Percentiles rank a stretch among this genome's conserved stretches.
Evolutionary conservation across 2,113 vertebrate species (phyloP).

Genomic region (Silurus glanis): DNA sequence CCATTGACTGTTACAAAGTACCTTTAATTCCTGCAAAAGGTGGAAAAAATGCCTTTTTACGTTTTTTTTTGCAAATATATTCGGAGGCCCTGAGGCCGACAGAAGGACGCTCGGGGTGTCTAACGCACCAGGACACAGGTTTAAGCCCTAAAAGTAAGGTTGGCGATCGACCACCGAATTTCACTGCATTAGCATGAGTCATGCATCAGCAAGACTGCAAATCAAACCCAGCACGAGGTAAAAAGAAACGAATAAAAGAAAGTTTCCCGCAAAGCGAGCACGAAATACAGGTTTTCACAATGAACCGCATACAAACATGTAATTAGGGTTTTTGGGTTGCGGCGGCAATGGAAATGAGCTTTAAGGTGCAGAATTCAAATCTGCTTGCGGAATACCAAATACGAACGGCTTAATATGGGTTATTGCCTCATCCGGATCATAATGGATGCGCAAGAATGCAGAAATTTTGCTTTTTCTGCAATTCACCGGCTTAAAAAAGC

Average conservation of each 20-base stretch:
- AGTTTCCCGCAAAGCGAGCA: constrained; percentile 4
- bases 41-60: constrained; percentile 36
- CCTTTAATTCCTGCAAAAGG: constrained; percentile 39
- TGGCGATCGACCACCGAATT: constrained; percentile 51
- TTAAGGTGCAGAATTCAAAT: constrained; percentile 18
- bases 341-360: constrained; percentile 26
- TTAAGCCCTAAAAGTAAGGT: constrained; percentile 57
- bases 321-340: constrained; percentile 48
- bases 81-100: constrained; percentile 15
- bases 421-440: constrained; percentile 34
- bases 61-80: constrained; percentile 12
- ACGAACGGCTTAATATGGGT: constrained; percentile 27
- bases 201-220: constrained; percentile 26
- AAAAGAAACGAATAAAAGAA: constrained; percentile 16
- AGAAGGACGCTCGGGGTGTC: constrained; percentile 42
- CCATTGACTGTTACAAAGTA: constrained; percentile 40
- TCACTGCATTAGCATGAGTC: constrained; percentile 52
- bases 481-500: not conserved
- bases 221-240: not conserved
- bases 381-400: not conserved
- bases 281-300: constrained; percentile 43
- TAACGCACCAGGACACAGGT: constrained; percentile 23
- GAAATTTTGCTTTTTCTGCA: constrained; percentile 8
- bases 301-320: constrained; percentile 43
- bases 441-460: constrained; percentile 23